Evolutionary conservation across 1,140 invertebrate genomes (phyloP), one percentile per base, ranked within the genome.

Genomic region (Drosophila teissieri): DNA sequence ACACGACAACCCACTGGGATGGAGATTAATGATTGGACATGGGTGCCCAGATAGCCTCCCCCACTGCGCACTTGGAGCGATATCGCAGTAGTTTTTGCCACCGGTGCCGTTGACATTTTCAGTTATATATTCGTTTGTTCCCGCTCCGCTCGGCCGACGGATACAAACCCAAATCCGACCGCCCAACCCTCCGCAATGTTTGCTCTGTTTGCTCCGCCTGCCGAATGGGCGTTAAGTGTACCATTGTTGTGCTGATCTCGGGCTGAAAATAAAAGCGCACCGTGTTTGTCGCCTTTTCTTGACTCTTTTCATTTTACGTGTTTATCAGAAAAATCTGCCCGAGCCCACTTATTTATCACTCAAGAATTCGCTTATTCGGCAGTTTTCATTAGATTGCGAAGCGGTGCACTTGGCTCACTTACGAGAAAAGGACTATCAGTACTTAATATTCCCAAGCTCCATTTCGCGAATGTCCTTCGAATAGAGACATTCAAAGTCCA

Each of bases 301-400:
- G 80, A 89, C 80, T 89, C 63, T 89, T 89, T 89, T 78, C 73
- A 89, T 89, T 89, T 84, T 78, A 70, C 64, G 64, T 89, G 64
- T 89, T 89, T 89, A 89, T 89, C 84, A 84, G 68, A 80, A 69
- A 79, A 73, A 89, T 89, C 68, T 80, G 57, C 22, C 40, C 58
- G 45, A n/a, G 36, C 49, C 42, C 57, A 57, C 76, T 78, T 89
- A 88, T 80, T 88, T 88, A 89, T 89, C 84, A 72, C 84, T 72
- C 55, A 78, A 70, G 78, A 80, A 80, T 75, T 78, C 48, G 52
- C 17, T 53, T 64, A 70, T 89, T 89, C 53, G 73, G 77, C 77
- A 89, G 84, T 89, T 89, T 89, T 89, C 77, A 84, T 89, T 75
- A 80, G 84, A 89, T 90, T 80, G 84, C 63, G 68, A 55, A 80